Base-by-base conservation (phyloP, 2,888 invertebrate genomes). In the Frankliniella intonsa region DNA sequence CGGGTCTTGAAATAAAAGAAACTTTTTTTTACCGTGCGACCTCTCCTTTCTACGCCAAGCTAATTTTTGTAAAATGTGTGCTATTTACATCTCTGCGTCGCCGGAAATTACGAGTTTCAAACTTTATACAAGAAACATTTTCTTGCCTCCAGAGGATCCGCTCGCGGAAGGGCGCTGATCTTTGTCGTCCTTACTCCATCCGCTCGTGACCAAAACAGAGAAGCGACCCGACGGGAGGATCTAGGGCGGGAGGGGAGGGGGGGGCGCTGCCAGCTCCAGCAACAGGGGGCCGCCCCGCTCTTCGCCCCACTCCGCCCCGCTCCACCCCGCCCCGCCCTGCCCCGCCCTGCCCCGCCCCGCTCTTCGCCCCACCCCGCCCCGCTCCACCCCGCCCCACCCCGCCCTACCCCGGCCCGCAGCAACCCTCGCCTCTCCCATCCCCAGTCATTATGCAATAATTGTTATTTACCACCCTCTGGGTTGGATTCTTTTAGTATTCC, bases 391-490 rank as follows among this genome's bases (percentile, higher is more conserved):
- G 51, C 51, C 51, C 12, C 51, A 12, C 51, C 51, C 12, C 51
- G 51, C 10, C 51, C 51, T 9, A 9, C 51, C 51, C 10, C 51
- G 12, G 51, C 51, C 51, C 51, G 51, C 51, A 51, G 51, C 51
- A 62, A n/a, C 19, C 19, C 14, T 55, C 55, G 55, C 9, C 69
- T 25, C 25, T 22, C 25, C 25, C 25, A 22, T 76, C 69, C 25
- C 12, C n/a, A 22, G 69, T 76, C 69, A 76, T 76, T 76, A 76
- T 76, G 25, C 69, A 76, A 76, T 76, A 76, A 76, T 76, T 76
- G 69, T 76, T 76, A 76, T 76, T 76, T 76, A 76, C 69, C 69
- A 55, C 55, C 55, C 55, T 12, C 55, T 38, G 38, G 55, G 69
- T 12, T 11, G 12, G 12, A 25, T 11, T 76, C 25, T 22, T 76